Evolutionary conservation across 2,113 vertebrate genomes (phyloP).

Genomic region (Beaufortia kweichowensis): DNA sequence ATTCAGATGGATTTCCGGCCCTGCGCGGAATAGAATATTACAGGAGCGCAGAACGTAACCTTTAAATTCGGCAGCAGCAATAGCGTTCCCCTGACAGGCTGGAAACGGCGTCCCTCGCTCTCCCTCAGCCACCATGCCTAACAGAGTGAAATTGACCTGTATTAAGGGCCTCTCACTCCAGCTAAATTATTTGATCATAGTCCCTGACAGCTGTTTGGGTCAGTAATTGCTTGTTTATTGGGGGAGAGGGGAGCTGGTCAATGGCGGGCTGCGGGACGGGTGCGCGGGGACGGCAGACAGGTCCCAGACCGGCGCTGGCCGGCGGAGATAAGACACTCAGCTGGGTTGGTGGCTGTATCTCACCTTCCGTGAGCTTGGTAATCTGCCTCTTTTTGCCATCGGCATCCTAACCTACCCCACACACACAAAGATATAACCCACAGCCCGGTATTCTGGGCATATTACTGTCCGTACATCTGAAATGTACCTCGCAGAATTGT

Average conservation of each 20-base stretch:
- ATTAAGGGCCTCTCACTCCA: constrained; percentile 79
- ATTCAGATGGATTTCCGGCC: constrained; percentile 36
- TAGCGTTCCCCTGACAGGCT: constrained; percentile 59
- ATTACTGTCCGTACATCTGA: constrained; percentile 71
- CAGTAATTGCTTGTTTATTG: constrained; percentile 86
- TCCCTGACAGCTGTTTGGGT: constrained; percentile 83
- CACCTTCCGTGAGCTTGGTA: constrained; percentile 68
- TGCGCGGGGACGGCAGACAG: constrained; percentile 75
- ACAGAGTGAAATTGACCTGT: constrained; percentile 86
- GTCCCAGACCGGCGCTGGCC: constrained; percentile 60
- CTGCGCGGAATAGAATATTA: constrained; percentile 34
- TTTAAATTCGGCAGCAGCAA: constrained; percentile 59
- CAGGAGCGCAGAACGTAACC: constrained; percentile 43
- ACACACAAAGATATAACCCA: constrained; percentile 53
- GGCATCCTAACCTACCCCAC: constrained; percentile 68
- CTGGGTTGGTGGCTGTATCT: constrained; percentile 68
- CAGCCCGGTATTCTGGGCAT: constrained; percentile 71
- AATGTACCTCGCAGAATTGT: constrained; percentile 70
- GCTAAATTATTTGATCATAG: constrained; percentile 86
- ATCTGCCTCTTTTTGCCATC: constrained; percentile 76
- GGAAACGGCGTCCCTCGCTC: constrained; percentile 64
- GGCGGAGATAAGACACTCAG: constrained; percentile 58
- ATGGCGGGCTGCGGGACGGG: constrained; percentile 72
- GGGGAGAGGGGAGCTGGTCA: constrained; percentile 75
- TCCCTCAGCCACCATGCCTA: constrained; percentile 79